Evolutionary conservation across 1,140 invertebrate species (phyloP).

Genomic region (Brachystomella parvula): DNA sequence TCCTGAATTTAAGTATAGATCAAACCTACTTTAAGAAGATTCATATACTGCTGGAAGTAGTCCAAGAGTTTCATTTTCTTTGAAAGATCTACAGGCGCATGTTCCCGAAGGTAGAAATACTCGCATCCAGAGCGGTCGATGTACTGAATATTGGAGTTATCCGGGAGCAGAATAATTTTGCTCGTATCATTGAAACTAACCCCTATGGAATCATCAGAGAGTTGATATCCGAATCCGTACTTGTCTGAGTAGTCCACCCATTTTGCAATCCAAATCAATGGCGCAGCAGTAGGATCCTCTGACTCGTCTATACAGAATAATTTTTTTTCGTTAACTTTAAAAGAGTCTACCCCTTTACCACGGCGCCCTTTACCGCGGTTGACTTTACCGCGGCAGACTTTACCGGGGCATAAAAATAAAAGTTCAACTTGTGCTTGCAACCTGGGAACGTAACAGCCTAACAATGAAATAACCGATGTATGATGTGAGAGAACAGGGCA

Average conservation of each 20-base stretch:
- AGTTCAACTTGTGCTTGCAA: no score
- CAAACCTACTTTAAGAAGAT: constrained; percentile 67
- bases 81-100: constrained; percentile 70
- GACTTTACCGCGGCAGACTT: no score
- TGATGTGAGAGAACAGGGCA: no score
- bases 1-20: neutral
- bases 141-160: constrained; percentile 82
- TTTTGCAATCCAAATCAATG: constrained; percentile 83
- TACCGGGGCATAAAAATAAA: no score
- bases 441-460: no score
- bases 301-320: constrained; percentile 60
- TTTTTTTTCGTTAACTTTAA: neutral
- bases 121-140: constrained; percentile 83
- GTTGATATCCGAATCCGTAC: constrained; percentile 60
- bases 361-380: no score
- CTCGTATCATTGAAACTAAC: constrained; percentile 59
- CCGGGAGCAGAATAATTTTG: constrained; percentile 49
- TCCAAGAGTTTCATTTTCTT: constrained; percentile 95
- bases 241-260: constrained; percentile 66
- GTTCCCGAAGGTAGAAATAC: constrained; percentile 73
- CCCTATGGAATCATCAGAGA: constrained; percentile 58
- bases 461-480: no score
- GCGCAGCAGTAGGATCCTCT: constrained; percentile 83
- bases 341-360: no score
- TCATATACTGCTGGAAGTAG: constrained; percentile 98